phyloP scores from a whole-genome alignment of 2,797 vertebrate species.

The Typhlichthys subterraneus region DNA sequence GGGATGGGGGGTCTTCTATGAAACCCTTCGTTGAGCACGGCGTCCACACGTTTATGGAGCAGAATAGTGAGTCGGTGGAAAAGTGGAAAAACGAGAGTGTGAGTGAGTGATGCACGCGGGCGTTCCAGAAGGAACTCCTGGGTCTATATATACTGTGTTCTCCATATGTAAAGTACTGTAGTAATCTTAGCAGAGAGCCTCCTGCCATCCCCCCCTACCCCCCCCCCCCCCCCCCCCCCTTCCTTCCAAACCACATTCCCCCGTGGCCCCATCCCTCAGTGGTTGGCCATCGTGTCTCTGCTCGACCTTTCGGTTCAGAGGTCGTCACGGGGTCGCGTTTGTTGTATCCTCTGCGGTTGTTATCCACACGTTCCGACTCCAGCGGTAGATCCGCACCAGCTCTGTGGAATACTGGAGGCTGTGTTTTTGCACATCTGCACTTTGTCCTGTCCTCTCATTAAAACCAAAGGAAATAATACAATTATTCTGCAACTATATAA shows the following conservation, averaged over 20 bases:
- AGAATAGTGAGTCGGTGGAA: too few relatives aligned
- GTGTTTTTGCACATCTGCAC: not conserved
- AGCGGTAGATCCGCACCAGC: not conserved
- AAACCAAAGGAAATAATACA: not conserved
- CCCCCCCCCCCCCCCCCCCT: not conserved
- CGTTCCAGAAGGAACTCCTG: too few relatives aligned
- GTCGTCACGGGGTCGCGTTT: constrained; percentile 19
- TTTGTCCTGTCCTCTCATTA: not conserved
- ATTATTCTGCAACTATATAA: not conserved
- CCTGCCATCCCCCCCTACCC: not conserved
- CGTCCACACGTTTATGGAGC: too few relatives aligned
- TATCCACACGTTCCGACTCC: constrained; percentile 23
- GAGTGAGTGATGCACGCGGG: too few relatives aligned
- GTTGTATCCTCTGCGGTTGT: constrained; percentile 15
- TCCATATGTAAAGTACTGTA: too few relatives aligned
- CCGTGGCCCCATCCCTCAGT: constrained; percentile 14
- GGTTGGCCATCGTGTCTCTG: constrained; percentile 1
- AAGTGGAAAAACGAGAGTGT: too few relatives aligned
- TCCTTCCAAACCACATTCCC: not conserved
- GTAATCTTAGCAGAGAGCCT: not conserved
- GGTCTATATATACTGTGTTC: too few relatives aligned
- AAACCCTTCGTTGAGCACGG: too few relatives aligned
- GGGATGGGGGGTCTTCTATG: too few relatives aligned
- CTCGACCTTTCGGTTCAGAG: constrained; percentile 18
- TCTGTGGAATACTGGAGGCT: not conserved